Percentiles rank a stretch among this genome's conserved stretches.
phyloP scores from a whole-genome alignment of 2,113 vertebrate genomes.

The Microtus pennsylvanicus region DNA sequence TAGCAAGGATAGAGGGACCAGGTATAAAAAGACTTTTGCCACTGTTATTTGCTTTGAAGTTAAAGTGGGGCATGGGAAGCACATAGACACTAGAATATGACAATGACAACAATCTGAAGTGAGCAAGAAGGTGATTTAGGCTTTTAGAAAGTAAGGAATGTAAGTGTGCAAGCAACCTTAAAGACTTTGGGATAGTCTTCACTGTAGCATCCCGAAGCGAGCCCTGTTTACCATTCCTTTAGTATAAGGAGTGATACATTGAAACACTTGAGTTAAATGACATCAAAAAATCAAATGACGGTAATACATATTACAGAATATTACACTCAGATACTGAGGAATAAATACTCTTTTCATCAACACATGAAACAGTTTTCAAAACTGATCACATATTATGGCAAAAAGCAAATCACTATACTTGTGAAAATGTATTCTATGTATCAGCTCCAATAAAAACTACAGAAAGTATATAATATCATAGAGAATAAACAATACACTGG shows the following conservation, averaged over 20 bases:
- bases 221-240: not conserved
- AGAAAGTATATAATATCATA: not conserved
- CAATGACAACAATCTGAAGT: not conserved
- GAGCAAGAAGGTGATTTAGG: not conserved
- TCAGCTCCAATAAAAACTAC: not conserved
- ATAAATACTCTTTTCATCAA: not conserved
- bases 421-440: not conserved
- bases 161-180: accelerated
- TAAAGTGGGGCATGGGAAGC: not conserved
- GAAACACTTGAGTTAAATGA: not conserved
- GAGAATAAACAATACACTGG: not conserved
- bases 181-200: not conserved
- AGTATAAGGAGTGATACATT: not conserved
- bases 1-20: not conserved
- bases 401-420: not conserved
- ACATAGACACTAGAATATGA: not conserved
- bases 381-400: not conserved
- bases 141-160: not conserved
- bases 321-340: not conserved
- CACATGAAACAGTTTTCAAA: not conserved
- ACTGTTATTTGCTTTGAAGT: not conserved
- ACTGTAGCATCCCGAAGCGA: not conserved
- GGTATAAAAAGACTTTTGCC: not conserved
- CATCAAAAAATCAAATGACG: not conserved
- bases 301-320: not conserved